Evolutionary conservation across 2,113 vertebrate species (phyloP).

Genomic region (Stercorarius parasiticus): DNA sequence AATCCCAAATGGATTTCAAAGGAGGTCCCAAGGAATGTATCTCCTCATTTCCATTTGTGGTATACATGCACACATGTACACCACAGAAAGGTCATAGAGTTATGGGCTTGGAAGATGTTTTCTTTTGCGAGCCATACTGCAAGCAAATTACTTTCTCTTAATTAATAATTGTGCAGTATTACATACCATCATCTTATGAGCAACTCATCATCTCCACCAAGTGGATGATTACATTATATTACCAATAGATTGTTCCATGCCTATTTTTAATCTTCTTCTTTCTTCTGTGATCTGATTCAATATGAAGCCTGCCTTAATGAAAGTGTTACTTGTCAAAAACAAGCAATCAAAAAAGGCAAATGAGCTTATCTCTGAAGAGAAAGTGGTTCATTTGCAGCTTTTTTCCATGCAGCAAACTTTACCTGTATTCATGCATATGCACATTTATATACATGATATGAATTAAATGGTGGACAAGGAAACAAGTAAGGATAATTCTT

Average conservation of each 20-base stretch:
- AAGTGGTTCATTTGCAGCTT: neutral
- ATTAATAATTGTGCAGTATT: neutral
- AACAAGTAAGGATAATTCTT: neutral
- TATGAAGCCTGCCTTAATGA: neutral
- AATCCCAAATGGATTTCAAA: neutral
- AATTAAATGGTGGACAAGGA: neutral
- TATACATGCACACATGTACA: accelerated
- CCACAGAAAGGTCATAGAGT: neutral
- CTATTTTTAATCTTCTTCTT: neutral
- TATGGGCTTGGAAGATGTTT: neutral
- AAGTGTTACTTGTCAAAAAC: neutral
- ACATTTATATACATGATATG: neutral
- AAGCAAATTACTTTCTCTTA: neutral
- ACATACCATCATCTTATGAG: neutral
- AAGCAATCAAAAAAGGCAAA: neutral
- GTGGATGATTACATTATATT: neutral
- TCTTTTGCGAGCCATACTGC: neutral
- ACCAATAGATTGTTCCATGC: neutral
- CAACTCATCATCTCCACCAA: conserved; percentile 15
- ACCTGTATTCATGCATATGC: neutral
- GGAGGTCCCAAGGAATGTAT: neutral
- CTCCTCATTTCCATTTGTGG: neutral
- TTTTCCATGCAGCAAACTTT: neutral
- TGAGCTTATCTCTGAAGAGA: neutral
- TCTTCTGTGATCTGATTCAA: neutral